These are phyloP conservation scores for Elaphurus davidianus DNA, from an alignment of 2,113 vertebrate genomes.

Conservation along the genomic window DNA sequence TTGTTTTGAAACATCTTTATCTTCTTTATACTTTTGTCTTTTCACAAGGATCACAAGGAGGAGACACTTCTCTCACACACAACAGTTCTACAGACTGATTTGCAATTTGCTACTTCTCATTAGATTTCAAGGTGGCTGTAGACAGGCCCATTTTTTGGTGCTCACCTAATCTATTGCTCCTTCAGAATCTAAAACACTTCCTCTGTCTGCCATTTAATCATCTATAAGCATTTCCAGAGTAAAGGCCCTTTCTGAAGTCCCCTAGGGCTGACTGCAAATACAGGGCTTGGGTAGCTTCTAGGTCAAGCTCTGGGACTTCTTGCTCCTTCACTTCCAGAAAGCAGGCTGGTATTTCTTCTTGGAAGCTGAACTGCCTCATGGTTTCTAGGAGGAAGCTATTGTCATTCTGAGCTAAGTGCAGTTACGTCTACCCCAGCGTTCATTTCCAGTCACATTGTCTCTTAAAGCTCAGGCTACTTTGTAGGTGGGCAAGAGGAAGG, in stretches of 20 bases:
- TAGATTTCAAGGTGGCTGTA: neutral
- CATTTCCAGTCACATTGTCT: neutral
- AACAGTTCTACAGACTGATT: neutral
- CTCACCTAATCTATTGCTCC: neutral
- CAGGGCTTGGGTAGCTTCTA: neutral
- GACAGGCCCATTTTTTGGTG: neutral
- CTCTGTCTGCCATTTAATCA: neutral
- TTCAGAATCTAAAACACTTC: neutral
- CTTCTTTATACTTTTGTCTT: neutral
- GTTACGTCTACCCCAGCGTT: neutral
- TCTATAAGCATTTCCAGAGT: neutral
- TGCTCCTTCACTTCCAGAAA: neutral
- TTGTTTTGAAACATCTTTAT: neutral
- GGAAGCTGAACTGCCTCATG: neutral
- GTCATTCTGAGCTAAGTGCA: neutral
- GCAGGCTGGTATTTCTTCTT: neutral
- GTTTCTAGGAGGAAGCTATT: neutral
- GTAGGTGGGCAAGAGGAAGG: conserved; percentile 38
- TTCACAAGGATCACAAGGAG: neutral
- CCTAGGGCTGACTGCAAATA: neutral
- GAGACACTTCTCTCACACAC: neutral
- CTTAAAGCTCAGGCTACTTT: conserved; percentile 12
- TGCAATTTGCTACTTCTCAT: neutral
- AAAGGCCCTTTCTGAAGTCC: neutral
- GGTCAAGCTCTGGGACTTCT: neutral